phyloP scores from a whole-genome alignment of 2,113 vertebrate genomes.

The Otolemur garnettii region DNA sequence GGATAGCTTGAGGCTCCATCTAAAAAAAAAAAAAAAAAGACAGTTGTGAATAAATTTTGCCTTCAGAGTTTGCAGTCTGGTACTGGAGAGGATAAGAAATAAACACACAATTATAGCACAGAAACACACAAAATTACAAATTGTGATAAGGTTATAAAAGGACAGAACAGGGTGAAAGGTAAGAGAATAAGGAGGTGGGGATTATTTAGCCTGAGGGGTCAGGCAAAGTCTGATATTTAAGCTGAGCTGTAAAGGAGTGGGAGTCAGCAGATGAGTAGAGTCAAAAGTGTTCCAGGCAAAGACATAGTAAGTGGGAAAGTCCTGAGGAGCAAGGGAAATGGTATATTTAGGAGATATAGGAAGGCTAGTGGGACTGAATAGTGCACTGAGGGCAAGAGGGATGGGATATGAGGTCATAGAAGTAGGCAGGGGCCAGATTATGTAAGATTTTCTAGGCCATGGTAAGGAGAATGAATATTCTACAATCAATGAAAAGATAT shows the following conservation, averaged over 20 bases:
- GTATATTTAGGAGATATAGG: conserved; percentile 4
- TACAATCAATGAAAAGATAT: conserved; percentile 26
- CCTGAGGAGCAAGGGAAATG: neutral
- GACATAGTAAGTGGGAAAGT: neutral
- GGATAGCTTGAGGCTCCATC: too few relatives aligned
- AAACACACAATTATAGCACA: conserved; percentile 40
- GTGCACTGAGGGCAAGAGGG: neutral
- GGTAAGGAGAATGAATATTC: conserved; percentile 31
- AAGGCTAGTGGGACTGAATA: conserved; percentile 34
- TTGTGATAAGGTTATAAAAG: conserved; percentile 49
- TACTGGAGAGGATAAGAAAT: neutral
- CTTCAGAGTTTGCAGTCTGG: conserved; percentile 19
- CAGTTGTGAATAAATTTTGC: too few relatives aligned
- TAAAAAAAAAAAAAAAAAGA: too few relatives aligned
- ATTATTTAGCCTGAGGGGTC: conserved; percentile 11
- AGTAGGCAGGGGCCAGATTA: conserved; percentile 39
- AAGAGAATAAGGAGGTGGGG: neutral
- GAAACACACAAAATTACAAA: conserved; percentile 55
- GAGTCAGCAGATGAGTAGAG: conserved; percentile 30
- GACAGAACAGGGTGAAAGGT: conserved; percentile 14
- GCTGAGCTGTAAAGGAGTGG: conserved; percentile 12
- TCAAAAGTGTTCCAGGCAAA: neutral
- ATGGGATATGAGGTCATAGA: conserved; percentile 7
- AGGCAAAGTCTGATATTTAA: conserved; percentile 35
- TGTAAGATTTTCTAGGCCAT: conserved; percentile 26